phyloP scores from a whole-genome alignment of 2,888 invertebrate genomes.

The Cremastobaeus sp. region DNA sequence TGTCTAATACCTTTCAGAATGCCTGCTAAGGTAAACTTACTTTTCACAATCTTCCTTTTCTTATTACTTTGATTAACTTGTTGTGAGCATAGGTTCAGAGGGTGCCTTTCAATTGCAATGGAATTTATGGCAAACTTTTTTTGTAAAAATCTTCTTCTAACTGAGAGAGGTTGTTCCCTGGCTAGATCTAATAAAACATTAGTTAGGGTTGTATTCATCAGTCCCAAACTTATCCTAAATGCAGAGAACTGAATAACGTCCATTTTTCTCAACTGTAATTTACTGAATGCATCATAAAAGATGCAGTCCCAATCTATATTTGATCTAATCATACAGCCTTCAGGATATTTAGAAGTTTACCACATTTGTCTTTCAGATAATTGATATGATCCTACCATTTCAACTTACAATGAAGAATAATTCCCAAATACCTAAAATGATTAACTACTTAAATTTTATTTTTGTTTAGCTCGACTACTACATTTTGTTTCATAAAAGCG shows the following conservation, averaged over 20 bases:
- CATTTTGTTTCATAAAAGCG: background rate
- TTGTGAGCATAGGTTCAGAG: no score
- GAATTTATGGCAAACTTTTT: background rate
- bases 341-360: background rate
- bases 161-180: background rate
- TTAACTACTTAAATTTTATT: background rate
- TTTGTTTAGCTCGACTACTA: background rate
- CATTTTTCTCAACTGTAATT: background rate
- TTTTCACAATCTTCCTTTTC: no score
- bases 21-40: no score
- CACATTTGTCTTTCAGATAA: background rate
- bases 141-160: no score
- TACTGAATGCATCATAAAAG: background rate
- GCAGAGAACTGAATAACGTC: constrained; percentile 1
- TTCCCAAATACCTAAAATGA: background rate
- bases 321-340: constrained; percentile 7
- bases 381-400: background rate
- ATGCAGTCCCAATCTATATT: constrained; percentile 7
- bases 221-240: background rate
- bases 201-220: constrained; percentile 8
- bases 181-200: background rate
- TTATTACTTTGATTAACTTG: no score
- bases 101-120: background rate
- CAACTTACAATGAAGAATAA: background rate
- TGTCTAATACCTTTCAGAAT: no score